Base-by-base conservation (phyloP, 2,888 invertebrate species). In the Melipona bicolor region DNA sequence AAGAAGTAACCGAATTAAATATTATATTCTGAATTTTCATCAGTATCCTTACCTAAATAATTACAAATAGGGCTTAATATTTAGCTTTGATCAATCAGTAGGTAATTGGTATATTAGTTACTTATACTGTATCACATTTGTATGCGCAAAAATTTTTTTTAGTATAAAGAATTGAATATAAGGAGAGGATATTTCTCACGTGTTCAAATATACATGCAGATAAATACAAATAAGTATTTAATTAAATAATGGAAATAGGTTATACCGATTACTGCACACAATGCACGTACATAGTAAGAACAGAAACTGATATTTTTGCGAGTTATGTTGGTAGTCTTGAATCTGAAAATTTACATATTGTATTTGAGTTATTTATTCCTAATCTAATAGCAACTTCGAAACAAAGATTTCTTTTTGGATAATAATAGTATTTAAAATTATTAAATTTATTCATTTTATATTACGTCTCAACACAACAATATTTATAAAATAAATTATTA, bases 311-410 rank as follows among this genome's bases (percentile, higher is more conserved):
- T 17, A 19, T 64, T 73, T 64, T 9, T 52, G 11, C n/a, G 2
- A 5, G 36, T 54, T 43, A 32, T 32, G 5, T 76, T 76, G 76
- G 69, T 50, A 50, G 9, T 13, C 61, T 11, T 76, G 69, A 32
- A 27, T 49, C 43, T 6, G n/a, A 65, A 75, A 43, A 56, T 68
- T 68, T 27, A 13, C 21, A 19, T 11, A 6, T 56, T 61, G 3
- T 17, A 15, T 61, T 74, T n/a, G 43, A 54, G 54, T 54, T 69
- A 59, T 69, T 59, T 43, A 50, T 50, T 68, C 11, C 19, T 59
- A 32, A 49, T 43, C 6, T 21, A 64, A 4, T n/a, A 67, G 2
- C 32, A 49, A 9, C 43, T 56, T 56, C n/a, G 4, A 68, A 59
- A 76, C 13, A 32, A 68, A 21, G 3, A 5, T 36, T 49, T 27